Evolutionary conservation across 2,797 vertebrate genomes (phyloP).

Genomic region (Australoheros facetus): DNA sequence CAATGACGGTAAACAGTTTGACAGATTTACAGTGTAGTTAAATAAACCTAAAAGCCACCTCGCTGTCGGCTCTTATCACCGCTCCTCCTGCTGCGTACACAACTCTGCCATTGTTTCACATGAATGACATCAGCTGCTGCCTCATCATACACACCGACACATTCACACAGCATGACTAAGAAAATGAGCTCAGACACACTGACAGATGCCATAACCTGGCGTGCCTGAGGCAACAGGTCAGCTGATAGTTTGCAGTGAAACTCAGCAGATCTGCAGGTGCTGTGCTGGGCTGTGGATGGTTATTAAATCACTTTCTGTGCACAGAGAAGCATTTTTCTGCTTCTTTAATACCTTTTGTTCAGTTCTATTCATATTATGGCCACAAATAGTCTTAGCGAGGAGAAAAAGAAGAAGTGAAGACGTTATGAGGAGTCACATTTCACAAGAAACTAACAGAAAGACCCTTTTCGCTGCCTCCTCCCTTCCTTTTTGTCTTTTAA

Average conservation of each 20-base stretch:
- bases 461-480: constrained; percentile 1
- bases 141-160: constrained; percentile 24
- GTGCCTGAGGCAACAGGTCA: constrained; percentile 43
- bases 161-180: constrained; percentile 35
- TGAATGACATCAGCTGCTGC: constrained; percentile 54
- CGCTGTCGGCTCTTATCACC: constrained; percentile 40
- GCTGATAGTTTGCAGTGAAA: constrained; percentile 13
- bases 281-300: not conserved
- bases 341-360: not conserved
- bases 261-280: constrained; percentile 19
- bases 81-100: constrained; percentile 1
- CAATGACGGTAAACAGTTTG: accelerated
- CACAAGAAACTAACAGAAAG: constrained; percentile 41
- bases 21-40: constrained; percentile 3
- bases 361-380: not conserved
- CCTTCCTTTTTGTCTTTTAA: constrained; percentile 26
- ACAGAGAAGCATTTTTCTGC: not conserved
- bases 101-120: constrained; percentile 50
- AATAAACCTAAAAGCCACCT: not conserved
- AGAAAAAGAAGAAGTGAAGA: constrained; percentile 1
- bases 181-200: constrained; percentile 39
- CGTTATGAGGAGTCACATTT: constrained; percentile 6
- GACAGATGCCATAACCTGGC: constrained; percentile 26
- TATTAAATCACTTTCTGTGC: constrained; percentile 1
- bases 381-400: not conserved